Percentiles rank a stretch among this genome's conserved stretches.
These are phyloP conservation scores for Himalopsyche kuldschensis DNA, from an alignment of 2,888 invertebrate species.

Conservation along the genomic window DNA sequence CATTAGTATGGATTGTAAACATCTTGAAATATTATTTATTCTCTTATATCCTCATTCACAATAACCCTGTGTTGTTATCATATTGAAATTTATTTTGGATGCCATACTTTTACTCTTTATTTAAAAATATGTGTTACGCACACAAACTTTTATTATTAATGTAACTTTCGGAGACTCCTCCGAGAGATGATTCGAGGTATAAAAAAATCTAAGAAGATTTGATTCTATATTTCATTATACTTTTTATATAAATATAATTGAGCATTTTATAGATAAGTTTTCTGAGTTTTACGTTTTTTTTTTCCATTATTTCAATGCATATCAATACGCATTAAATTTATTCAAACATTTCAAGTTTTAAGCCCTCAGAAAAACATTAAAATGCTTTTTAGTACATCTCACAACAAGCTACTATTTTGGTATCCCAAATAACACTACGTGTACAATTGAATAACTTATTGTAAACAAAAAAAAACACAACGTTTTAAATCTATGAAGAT, in stretches of 20 bases:
- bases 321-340: neutral
- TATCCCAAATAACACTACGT: neutral
- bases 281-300: slow-evolving; percentile 9
- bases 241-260: slow-evolving; percentile 35
- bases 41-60: slow-evolving; percentile 6
- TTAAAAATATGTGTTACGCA: slow-evolving; percentile 16
- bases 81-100: neutral
- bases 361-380: slow-evolving; percentile 7
- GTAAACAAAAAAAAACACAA: slow-evolving; percentile 6
- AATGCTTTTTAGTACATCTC: neutral
- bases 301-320: neutral
- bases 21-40: slow-evolving; percentile 1
- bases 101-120: neutral
- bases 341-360: neutral
- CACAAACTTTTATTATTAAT: neutral
- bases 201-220: slow-evolving; percentile 35
- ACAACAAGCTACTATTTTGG: neutral
- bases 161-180: neutral
- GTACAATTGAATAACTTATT: neutral
- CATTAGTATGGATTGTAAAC: slow-evolving; percentile 3
- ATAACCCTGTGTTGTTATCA: slow-evolving; percentile 20
- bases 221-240: slow-evolving; percentile 21
- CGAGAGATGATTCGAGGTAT: neutral
- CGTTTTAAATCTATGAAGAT: neutral
- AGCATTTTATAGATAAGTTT: slow-evolving; percentile 34